A percentile compares a stretch with the other conserved stretches of the same genome.
Evolutionary conservation across 1,140 invertebrate genomes (phyloP).

Genomic region (Neodiprion virginianus): DNA sequence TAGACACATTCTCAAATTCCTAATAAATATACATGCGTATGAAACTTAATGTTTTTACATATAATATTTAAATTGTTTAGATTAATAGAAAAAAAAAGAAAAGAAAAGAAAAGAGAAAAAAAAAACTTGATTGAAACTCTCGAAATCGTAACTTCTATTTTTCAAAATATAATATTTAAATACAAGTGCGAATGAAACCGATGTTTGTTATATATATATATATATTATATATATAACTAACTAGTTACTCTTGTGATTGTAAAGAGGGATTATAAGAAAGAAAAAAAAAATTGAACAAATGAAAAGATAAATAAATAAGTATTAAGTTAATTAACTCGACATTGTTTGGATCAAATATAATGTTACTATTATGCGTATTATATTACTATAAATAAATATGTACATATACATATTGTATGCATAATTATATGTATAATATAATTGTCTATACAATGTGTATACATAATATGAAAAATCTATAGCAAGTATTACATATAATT

Average conservation of each 20-base stretch:
- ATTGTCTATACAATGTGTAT: too few species aligned
- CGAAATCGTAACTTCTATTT: conserved; percentile 1
- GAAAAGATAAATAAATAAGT: not conserved
- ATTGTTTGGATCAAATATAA: too few species aligned
- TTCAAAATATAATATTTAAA: conserved; percentile 8
- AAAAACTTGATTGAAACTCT: not conserved
- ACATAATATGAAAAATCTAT: too few species aligned
- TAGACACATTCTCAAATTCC: not conserved
- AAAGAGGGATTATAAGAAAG: not conserved
- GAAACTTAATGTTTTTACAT: conserved; percentile 5
- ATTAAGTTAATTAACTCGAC: not conserved
- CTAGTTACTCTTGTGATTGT: not conserved
- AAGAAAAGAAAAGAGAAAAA: not conserved
- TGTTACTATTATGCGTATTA: too few species aligned
- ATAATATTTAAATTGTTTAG: not conserved
- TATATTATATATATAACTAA: not conserved
- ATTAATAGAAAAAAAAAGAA: not conserved
- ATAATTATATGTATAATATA: too few species aligned
- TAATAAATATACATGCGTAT: not conserved
- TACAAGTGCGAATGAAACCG: not conserved
- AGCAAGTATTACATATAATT: not conserved
- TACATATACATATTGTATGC: not conserved
- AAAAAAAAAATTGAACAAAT: too few species aligned
- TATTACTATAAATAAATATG: not conserved
- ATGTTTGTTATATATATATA: not conserved